Evolutionary conservation across 2,888 invertebrate genomes (phyloP), one percentile per base, ranked within the genome.

Genomic region (Archips xylosteana): DNA sequence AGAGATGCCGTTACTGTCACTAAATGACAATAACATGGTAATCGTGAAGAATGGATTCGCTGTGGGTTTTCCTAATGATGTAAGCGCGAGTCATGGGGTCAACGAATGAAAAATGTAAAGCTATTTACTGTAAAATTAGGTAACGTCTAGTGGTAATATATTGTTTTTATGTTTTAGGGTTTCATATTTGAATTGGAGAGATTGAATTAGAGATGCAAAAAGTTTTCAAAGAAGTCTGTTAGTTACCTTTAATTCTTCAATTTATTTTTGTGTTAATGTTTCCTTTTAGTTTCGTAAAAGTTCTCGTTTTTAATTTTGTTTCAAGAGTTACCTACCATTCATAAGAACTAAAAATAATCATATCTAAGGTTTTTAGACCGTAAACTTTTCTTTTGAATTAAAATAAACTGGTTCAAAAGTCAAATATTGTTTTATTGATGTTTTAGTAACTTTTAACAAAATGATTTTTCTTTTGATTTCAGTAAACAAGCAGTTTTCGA

Each of bases 401-500:
- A n/a, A 34, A 54, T 6, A 10, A n/a, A 1, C 13, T 12, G 9
- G 13, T 23, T 13, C 32, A 8, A 49, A 47, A 15, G 39, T 23
- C 57, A 36, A 59, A 54, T 13, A n/a, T n/a, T 5, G 49, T 49
- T 12, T n/a, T 3, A n/a, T 45, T 67, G 62, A 9, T 13, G 10
- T 70, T 74, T 63, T 78, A 78, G 74, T 66, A 63, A 67, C 78
- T 73, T 76, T 78, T 49, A 23, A 57, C 10, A 67, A 36, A 69
- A 62, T 54, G 10, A 75, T 69, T 66, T 64, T 79, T 79, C 82
- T 88, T 87, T 88, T 87, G 69, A 23, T 96, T 96, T 75, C 95
- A 98, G 98, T 93, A 98, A 99, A 95, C 97, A 98, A 94, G 98
- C 99, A 70, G 97, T 98, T 73, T 99, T 99, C 94, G 99, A 99